These are phyloP conservation scores for Archivesica marissinica DNA, from an alignment of 1,140 invertebrate genomes.

Conservation along the genomic window DNA sequence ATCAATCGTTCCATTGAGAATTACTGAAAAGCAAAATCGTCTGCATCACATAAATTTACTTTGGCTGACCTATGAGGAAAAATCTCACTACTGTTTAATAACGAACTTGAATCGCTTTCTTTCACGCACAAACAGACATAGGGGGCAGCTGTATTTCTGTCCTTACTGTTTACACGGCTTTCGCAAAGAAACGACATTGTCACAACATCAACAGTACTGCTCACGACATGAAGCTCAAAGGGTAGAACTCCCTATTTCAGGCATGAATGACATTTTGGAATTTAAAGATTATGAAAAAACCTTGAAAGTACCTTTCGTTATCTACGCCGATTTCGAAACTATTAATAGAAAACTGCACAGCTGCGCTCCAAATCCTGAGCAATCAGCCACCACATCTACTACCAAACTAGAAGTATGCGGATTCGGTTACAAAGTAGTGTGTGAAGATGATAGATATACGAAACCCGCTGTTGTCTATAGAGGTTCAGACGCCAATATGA, in stretches of 20 bases:
- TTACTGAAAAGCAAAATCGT: no score
- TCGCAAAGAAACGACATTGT: slow-evolving; percentile 14
- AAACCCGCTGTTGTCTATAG: slow-evolving; percentile 11
- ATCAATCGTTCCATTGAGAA: slow-evolving; percentile 4
- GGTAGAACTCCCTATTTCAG: slow-evolving; percentile 35
- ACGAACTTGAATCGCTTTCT: slow-evolving; percentile 25
- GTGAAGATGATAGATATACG: neutral
- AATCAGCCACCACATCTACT: neutral
- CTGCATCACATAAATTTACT: slow-evolving; percentile 19
- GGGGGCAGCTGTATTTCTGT: slow-evolving; percentile 20
- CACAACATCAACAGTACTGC: slow-evolving; percentile 2
- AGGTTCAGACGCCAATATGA: neutral
- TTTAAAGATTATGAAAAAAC: slow-evolving; percentile 50
- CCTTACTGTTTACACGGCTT: slow-evolving; percentile 28
- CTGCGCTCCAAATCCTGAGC: neutral
- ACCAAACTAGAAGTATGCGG: neutral
- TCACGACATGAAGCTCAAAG: slow-evolving; percentile 31
- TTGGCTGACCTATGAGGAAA: slow-evolving; percentile 13
- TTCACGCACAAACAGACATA: slow-evolving; percentile 35
- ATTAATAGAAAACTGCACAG: slow-evolving; percentile 16
- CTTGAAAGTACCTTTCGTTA: slow-evolving; percentile 9
- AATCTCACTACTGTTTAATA: neutral
- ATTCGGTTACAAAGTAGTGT: slow-evolving; percentile 20
- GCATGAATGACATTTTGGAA: slow-evolving; percentile 24
- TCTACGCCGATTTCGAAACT: slow-evolving; percentile 38